Percentiles rank a stretch among this genome's conserved stretches.
phyloP scores from a whole-genome alignment of 2,113 vertebrate species.

The Turdus rufiventris region DNA sequence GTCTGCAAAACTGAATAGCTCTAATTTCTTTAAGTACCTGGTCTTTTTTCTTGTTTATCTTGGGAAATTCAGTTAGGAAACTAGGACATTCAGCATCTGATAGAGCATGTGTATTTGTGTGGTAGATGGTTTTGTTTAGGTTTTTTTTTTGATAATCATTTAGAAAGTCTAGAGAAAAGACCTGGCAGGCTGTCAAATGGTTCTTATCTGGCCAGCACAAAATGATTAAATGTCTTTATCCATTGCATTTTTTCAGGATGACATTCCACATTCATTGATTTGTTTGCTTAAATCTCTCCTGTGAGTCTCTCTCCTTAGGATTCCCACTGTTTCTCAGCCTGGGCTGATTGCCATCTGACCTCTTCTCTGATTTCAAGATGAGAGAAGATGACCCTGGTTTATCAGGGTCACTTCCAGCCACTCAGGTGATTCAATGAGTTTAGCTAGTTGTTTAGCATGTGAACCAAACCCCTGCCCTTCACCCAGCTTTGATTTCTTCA shows the following conservation, averaged over 20 bases:
- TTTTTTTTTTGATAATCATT: neutral
- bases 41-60: neutral
- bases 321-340: neutral
- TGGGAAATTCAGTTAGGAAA: neutral
- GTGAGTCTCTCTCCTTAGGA: neutral
- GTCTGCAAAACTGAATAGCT: neutral
- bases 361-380: neutral
- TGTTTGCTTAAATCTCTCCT: neutral
- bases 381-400: neutral
- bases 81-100: neutral
- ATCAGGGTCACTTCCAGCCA: neutral
- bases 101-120: neutral
- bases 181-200: neutral
- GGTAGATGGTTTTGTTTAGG: neutral
- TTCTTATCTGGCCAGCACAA: neutral
- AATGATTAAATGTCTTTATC: slow-evolving; percentile 25
- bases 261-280: neutral
- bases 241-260: neutral
- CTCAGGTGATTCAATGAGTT: neutral
- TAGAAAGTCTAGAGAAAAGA: neutral
- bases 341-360: neutral
- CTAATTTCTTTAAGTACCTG: neutral
- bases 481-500: neutral
- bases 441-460: neutral
- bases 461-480: neutral